Evolutionary conservation across 2,797 vertebrate genomes (phyloP).

Genomic region (Lophotriccus pileatus): DNA sequence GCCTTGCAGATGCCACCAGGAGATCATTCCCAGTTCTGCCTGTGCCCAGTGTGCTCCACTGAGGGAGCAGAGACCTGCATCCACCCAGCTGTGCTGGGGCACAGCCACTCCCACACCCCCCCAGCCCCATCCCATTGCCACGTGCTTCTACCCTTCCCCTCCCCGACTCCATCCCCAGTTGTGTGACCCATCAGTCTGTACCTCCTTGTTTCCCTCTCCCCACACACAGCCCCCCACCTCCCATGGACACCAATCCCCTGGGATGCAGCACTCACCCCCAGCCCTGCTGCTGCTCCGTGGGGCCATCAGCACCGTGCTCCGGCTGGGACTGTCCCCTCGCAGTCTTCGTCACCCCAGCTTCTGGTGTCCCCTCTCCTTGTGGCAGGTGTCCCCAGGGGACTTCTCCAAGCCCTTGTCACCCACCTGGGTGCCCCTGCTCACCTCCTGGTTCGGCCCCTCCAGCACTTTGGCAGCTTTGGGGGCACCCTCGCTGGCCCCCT

Average conservation of each 20-base stretch:
- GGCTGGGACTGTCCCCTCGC: background rate
- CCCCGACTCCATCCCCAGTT: accelerated
- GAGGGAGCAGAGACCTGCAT: background rate
- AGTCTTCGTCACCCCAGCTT: background rate
- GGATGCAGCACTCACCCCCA: background rate
- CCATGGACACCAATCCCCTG: accelerated
- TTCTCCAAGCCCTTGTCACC: background rate
- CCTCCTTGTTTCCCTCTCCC: background rate
- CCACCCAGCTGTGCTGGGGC: accelerated
- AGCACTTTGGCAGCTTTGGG: background rate
- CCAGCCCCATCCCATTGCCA: background rate
- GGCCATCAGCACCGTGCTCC: accelerated
- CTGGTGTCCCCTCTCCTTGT: background rate
- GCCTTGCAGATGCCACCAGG: accelerated
- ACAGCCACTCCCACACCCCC: accelerated
- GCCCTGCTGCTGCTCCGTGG: accelerated
- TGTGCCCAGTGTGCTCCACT: accelerated
- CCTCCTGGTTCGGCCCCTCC: background rate
- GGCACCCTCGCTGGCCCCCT: background rate
- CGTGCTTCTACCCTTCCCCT: background rate
- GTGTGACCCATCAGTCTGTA: accelerated
- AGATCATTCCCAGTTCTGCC: background rate
- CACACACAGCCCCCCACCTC: accelerated
- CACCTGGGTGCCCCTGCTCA: background rate
- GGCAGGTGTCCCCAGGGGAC: background rate